Evolutionary conservation across 2,888 invertebrate genomes (phyloP).

Genomic region (Cephus sareptanus): DNA sequence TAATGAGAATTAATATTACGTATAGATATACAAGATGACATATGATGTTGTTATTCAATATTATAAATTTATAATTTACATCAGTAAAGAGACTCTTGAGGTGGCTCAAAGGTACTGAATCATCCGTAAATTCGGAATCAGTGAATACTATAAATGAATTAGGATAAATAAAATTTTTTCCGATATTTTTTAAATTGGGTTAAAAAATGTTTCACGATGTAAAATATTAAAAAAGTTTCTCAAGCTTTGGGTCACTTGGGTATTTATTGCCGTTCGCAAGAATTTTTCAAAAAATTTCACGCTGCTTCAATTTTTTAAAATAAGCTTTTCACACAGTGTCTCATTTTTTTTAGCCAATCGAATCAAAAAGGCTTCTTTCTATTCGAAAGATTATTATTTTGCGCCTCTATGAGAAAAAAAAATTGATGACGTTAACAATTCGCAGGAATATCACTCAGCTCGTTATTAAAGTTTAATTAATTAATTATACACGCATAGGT

Average conservation of each 20-base stretch:
- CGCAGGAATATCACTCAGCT: background rate
- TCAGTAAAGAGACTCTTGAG: background rate
- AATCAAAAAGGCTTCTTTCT: background rate
- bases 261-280: background rate
- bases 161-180: background rate
- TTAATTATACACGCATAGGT: background rate
- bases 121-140: background rate
- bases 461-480: background rate
- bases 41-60: background rate
- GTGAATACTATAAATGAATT: background rate
- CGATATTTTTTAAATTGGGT: background rate
- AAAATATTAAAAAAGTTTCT: background rate
- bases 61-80: conserved; percentile 1
- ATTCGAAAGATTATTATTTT: background rate
- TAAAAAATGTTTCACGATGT: background rate
- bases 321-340: background rate
- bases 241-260: background rate
- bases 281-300: background rate
- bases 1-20: background rate
- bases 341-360: background rate
- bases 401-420: background rate
- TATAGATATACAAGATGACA: background rate
- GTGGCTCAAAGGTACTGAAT: background rate
- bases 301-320: background rate
- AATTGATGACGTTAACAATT: background rate